phyloP scores from a whole-genome alignment of 2,888 invertebrate species.

The Ophion ventricosus region DNA sequence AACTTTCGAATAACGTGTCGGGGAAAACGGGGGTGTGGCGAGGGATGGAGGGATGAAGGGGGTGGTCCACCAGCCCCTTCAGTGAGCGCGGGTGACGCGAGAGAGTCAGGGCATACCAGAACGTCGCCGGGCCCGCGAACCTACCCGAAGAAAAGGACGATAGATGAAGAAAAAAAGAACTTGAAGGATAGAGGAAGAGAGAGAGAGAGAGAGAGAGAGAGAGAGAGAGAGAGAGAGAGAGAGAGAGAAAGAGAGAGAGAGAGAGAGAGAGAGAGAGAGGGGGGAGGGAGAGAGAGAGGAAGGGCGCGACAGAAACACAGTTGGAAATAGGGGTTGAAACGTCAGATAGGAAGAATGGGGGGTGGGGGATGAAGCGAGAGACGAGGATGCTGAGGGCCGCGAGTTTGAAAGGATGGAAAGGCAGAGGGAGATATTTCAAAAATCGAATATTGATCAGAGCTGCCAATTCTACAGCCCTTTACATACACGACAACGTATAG shows the following conservation, averaged over 20 bases:
- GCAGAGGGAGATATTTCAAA: conserved; percentile 81
- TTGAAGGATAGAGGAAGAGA: conserved; percentile 44
- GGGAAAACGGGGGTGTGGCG: conserved; percentile 64
- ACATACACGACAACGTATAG: conserved; percentile 70
- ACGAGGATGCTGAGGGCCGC: conserved; percentile 65
- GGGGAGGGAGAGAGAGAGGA: conserved; percentile 46
- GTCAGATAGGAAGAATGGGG: no score
- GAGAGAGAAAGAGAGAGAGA: no score
- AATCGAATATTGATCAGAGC: conserved; percentile 83
- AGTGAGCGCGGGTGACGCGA: conserved; percentile 52
- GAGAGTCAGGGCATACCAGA: conserved; percentile 37
- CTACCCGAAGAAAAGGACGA: conserved; percentile 54
- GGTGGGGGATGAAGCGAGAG: conserved; percentile 62
- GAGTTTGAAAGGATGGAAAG: conserved; percentile 67
- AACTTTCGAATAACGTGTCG: conserved; percentile 79
- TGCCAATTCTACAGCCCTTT: conserved; percentile 79
- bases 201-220: conserved; percentile 21
- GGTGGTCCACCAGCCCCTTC: conserved; percentile 30
- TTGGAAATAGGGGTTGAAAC: conserved; percentile 68
- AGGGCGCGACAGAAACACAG: conserved; percentile 44
- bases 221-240: conserved; percentile 42
- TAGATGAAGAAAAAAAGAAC: conserved; percentile 43
- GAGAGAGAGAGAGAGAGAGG: no score
- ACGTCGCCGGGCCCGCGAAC: conserved; percentile 55
- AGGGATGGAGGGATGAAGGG: conserved; percentile 27